Conservation (phyloP, 2,888 invertebrate species). For the Lepidocyrtinus sp. region DNA sequence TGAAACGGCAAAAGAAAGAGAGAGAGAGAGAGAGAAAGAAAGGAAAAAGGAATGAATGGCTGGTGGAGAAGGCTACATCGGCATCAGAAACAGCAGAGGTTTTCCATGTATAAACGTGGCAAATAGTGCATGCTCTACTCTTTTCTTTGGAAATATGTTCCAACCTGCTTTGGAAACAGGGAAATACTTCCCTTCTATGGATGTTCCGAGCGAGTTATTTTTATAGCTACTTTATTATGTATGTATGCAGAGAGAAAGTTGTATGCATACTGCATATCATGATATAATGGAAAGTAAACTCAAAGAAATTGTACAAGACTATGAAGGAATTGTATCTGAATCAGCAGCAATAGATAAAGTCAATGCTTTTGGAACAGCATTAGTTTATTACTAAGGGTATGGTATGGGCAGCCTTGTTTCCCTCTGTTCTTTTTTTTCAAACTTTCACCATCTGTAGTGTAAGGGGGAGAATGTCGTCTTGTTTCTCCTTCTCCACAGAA, state of each 20-base stretch:
- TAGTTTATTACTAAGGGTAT: not conserved
- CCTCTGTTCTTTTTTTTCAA: not conserved
- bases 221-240: not conserved
- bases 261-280: constrained; percentile 32
- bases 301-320: not conserved
- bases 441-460: not conserved
- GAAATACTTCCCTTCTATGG: not conserved
- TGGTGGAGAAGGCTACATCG: not conserved
- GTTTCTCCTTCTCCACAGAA: not conserved
- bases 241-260: not conserved
- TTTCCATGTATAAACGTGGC: not conserved
- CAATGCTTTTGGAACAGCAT: not conserved
- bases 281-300: not conserved
- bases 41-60: no score
- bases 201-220: not conserved
- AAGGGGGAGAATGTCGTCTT: not conserved
- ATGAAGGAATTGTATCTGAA: not conserved
- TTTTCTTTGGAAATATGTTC: not conserved
- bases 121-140: not conserved
- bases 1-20: not conserved
- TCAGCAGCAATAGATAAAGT: not conserved
- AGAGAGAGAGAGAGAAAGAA: constrained; percentile 15
- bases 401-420: not conserved
- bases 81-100: not conserved
- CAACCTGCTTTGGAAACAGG: not conserved